These are phyloP conservation scores for Chelon labrosus DNA, from an alignment of 2,797 vertebrate genomes.

Conservation along the genomic window DNA sequence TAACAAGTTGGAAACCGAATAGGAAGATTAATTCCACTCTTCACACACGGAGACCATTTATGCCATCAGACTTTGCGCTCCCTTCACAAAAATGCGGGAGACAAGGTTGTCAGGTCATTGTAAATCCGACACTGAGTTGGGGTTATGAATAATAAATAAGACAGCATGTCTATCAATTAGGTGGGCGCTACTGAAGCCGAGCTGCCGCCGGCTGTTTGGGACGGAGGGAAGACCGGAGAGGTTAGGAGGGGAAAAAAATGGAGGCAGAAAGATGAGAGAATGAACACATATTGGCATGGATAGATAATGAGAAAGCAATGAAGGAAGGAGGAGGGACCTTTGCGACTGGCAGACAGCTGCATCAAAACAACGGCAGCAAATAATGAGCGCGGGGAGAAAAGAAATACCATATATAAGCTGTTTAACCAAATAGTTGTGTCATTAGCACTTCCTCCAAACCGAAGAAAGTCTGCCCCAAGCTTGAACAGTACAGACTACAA, in stretches of 20 bases:
- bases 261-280: neutral
- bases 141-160: constrained; percentile 49
- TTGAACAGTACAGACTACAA: constrained; percentile 14
- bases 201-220: constrained; percentile 21
- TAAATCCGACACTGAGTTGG: constrained; percentile 13
- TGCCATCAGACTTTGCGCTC: neutral
- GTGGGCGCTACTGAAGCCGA: constrained; percentile 19
- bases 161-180: constrained; percentile 32
- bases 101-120: constrained; percentile 10
- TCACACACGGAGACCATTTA: neutral
- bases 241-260: neutral
- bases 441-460: constrained; percentile 6
- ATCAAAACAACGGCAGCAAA: constrained; percentile 27
- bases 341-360: constrained; percentile 3
- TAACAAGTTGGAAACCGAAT: neutral
- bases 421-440: neutral
- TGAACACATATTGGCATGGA: constrained; percentile 1
- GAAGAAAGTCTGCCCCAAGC: constrained; percentile 2
- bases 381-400: constrained; percentile 4
- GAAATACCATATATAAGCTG: neutral
- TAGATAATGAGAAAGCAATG: constrained; percentile 17
- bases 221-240: neutral
- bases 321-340: neutral
- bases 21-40: neutral
- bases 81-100: neutral